Base-by-base conservation (phyloP, 64 coral and sea anemone species). In the Hydrozoanthus tunicans region DNA sequence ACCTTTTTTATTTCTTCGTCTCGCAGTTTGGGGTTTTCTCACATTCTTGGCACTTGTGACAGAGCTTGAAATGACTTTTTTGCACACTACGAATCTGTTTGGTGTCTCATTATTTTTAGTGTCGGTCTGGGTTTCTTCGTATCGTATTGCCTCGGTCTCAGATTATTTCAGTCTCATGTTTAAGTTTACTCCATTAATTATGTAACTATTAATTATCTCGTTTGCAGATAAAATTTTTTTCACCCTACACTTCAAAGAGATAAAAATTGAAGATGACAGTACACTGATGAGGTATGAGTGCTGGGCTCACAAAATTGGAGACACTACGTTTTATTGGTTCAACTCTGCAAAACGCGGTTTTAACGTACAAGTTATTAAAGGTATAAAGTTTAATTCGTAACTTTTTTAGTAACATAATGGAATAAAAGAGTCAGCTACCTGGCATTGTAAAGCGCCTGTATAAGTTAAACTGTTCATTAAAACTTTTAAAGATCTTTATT, bases 301-400 rank as follows among this genome's bases (percentile, higher is more conserved):
- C 24, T 79, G 77, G 77, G 77, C 77, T 20, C 77, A 79, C 55
- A 79, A 23, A 5, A 56, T 58, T 59, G 77, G 77, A 58, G 77
- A 79, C 9, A 79, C 57, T 23, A 59, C 77, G 8, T 6, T 3
- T 6, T 6, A 58, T 9, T 79, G 77, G 77, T 1, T 10, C 0
- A 6, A 0, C 0, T 79, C 77, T 2, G 77, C 77, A 59, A 79
- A 79, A 56, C 77, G 58, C 58, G 77, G 77, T 9, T 79, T 79
- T 58, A 58, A 59, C 58, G 15, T 79, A 5, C 55, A 58, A 59
- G 77, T 79, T 2, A 79, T 79, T 8, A 79, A 14, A 58, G 58
- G 77, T 79, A 59, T 58, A 53, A 51, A 69, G 5, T 9, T 72
- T 25, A 26, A 73, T 73, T 27, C 7, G 17, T n/a, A 20, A 10